These are phyloP conservation scores for Malacosoma neustria DNA, from an alignment of 2,888 invertebrate genomes.

Conservation along the genomic window DNA sequence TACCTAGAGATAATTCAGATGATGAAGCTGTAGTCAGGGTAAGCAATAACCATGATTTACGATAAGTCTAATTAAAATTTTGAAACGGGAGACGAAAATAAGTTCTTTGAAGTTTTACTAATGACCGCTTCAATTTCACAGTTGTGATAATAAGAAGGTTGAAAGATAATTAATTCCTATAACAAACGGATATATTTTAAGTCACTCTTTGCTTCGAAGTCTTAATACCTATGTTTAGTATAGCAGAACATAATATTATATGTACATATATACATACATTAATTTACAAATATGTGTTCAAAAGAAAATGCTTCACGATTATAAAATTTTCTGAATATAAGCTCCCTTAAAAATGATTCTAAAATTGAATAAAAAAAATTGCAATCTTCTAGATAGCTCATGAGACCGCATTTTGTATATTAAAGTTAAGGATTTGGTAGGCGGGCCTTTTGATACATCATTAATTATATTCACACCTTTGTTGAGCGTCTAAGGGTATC, in stretches of 20 bases:
- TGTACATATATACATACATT: too few relatives aligned
- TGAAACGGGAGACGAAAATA: slow-evolving; percentile 24
- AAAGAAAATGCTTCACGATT: too few relatives aligned
- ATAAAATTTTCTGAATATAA: too few relatives aligned
- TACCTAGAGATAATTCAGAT: not conserved
- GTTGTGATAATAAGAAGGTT: slow-evolving; percentile 8
- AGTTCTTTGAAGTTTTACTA: slow-evolving; percentile 10
- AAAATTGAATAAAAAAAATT: too few relatives aligned
- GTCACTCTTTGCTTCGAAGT: too few relatives aligned
- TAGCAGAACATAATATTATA: too few relatives aligned
- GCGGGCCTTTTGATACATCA: slow-evolving; percentile 59
- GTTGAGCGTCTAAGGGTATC: slow-evolving; percentile 34
- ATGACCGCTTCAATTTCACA: slow-evolving; percentile 1
- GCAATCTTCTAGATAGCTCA: too few relatives aligned
- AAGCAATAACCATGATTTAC: slow-evolving; percentile 27
- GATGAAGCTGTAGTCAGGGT: slow-evolving; percentile 7
- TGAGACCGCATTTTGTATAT: too few relatives aligned
- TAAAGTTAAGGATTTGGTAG: slow-evolving; percentile 21
- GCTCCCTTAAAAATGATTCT: too few relatives aligned
- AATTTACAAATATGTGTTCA: too few relatives aligned
- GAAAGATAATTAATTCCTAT: not conserved
- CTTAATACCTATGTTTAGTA: too few relatives aligned
- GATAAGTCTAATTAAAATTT: slow-evolving; percentile 35
- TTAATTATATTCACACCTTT: slow-evolving; percentile 72
- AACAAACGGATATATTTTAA: too few relatives aligned